Conservation (phyloP, 2,888 invertebrate species). For the Drosophila putrida region DNA sequence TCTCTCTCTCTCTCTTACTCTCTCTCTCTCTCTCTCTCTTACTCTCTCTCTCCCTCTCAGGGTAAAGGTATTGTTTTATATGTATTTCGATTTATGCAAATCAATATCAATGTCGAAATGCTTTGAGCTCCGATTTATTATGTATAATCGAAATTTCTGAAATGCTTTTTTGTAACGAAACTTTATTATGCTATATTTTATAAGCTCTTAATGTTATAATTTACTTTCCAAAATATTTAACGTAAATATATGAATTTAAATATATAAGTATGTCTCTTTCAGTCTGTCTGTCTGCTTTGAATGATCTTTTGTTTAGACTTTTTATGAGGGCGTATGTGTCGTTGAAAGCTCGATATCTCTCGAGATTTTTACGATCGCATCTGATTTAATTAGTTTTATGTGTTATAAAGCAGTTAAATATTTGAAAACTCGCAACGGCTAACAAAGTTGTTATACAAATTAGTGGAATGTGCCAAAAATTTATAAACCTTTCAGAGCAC, state of each 20-base stretch:
- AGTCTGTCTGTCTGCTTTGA: constrained; percentile 13
- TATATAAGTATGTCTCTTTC: not conserved
- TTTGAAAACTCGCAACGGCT: constrained; percentile 15
- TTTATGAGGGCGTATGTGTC: constrained; percentile 46
- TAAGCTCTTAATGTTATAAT: constrained; percentile 73
- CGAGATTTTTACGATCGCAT: constrained; percentile 55
- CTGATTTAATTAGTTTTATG: constrained; percentile 77
- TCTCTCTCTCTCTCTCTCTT: not conserved
- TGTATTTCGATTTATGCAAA: constrained; percentile 58
- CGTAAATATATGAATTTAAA: constrained; percentile 34
- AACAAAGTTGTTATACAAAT: constrained; percentile 62
- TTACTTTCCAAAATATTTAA: constrained; percentile 76
- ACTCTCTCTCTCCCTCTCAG: not conserved
- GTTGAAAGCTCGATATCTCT: constrained; percentile 38
- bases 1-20: not conserved
- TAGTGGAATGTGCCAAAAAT: constrained; percentile 48
- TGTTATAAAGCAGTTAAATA: constrained; percentile 35
- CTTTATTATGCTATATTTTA: constrained; percentile 43
- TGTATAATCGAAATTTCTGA: constrained; percentile 30
- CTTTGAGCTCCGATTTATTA: constrained; percentile 19
- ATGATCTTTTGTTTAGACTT: constrained; percentile 48
- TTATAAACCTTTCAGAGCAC: constrained; percentile 9
- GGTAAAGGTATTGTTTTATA: constrained; percentile 35
- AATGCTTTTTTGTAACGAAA: constrained; percentile 27
- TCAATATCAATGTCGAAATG: constrained; percentile 34